Conservation (phyloP, 2,113 vertebrate genomes). For the Alosa alosa region DNA sequence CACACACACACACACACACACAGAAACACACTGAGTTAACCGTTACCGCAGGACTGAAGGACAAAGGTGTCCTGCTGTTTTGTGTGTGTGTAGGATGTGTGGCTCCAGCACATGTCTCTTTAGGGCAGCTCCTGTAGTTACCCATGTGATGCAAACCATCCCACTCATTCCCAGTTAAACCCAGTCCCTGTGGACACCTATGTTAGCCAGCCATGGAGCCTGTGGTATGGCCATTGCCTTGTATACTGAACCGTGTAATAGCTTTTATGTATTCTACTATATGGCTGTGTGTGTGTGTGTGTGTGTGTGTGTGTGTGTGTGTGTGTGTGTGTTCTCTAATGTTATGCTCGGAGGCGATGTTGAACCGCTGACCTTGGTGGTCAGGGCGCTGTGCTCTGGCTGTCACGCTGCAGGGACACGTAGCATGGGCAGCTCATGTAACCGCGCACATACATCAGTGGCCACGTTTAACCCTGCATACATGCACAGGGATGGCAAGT, state of each 20-base stretch:
- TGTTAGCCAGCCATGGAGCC: neutral
- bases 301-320: conserved; percentile 1
- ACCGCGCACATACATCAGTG: neutral
- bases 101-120: neutral
- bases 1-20: conserved; percentile 21
- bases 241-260: neutral
- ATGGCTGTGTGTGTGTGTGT: neutral
- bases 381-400: neutral
- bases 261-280: neutral
- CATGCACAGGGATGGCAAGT: neutral
- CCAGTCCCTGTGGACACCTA: neutral
- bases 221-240: neutral
- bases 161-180: neutral
- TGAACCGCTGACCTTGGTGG: neutral
- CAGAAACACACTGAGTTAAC: neutral
- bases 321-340: neutral
- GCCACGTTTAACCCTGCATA: neutral
- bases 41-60: too few relatives aligned
- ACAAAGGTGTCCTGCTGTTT: neutral
- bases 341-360: neutral
- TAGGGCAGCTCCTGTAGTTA: neutral
- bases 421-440: neutral
- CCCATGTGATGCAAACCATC: neutral
- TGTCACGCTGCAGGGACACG: neutral
- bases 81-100: neutral